Evolutionary conservation across 35 echinoderm and acorn worm species (phyloP).

Genomic region (Ophiothrix spiculata): DNA sequence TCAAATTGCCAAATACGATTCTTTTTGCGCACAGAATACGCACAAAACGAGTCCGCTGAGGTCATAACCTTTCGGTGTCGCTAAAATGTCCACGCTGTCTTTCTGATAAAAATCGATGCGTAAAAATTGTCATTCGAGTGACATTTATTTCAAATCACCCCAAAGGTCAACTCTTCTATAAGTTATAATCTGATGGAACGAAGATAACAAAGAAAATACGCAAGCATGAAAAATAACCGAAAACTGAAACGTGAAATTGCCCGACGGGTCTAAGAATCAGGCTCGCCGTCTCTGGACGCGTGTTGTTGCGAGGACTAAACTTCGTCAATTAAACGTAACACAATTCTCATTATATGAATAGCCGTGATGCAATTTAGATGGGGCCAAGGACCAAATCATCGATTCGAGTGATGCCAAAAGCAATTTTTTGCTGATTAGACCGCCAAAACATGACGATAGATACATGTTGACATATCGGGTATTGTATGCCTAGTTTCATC

Average conservation of each 20-base stretch:
- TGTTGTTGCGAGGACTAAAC: neutral
- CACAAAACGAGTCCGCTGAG: too few relatives aligned
- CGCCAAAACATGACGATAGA: neutral
- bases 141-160: neutral
- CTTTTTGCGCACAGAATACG: too few relatives aligned
- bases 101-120: neutral
- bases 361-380: neutral
- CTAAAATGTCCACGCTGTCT: too few relatives aligned
- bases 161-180: neutral
- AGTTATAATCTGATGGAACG: neutral
- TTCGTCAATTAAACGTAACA: neutral
- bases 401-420: neutral
- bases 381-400: conserved; percentile 14
- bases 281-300: neutral
- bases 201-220: neutral
- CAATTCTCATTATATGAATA: neutral
- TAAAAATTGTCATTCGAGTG: neutral
- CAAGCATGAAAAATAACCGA: neutral
- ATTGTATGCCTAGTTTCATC: neutral
- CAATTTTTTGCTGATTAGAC: neutral
- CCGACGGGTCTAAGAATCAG: neutral
- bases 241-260: neutral
- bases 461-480: neutral
- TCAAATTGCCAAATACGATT: too few relatives aligned
- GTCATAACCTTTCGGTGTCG: too few relatives aligned